These are phyloP conservation scores for Puntigrus tetrazona DNA, from an alignment of 2,113 vertebrate species.

Conservation along the genomic window DNA sequence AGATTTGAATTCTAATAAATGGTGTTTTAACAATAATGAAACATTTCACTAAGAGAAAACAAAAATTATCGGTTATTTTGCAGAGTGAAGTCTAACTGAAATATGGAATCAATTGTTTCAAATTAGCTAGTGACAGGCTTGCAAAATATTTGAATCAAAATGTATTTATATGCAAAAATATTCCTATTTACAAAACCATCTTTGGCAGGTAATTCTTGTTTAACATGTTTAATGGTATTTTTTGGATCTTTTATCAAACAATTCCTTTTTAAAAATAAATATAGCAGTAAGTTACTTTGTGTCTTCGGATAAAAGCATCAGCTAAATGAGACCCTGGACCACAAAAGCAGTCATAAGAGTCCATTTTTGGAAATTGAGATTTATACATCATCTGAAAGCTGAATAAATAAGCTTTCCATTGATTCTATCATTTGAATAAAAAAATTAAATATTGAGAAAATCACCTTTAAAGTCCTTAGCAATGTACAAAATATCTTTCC, in stretches of 20 bases:
- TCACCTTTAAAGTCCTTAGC: not conserved
- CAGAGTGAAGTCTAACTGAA: not conserved
- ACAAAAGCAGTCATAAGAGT: no score
- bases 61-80: not conserved
- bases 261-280: not conserved
- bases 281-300: not conserved
- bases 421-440: no score
- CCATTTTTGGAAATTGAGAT: no score
- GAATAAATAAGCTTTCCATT: no score
- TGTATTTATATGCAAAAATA: not conserved
- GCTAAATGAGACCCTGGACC: not conserved
- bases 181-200: not conserved
- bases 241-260: not conserved
- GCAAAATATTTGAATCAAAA: no score
- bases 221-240: not conserved
- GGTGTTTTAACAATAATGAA: not conserved
- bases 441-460: not conserved
- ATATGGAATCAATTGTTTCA: not conserved
- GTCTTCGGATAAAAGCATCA: conserved; percentile 9
- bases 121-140: not conserved
- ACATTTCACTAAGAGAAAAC: not conserved
- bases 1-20: not conserved
- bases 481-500: no score
- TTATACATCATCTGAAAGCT: no score
- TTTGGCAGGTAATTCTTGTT: not conserved